Percentiles rank a stretch among this genome's conserved stretches.
Evolutionary conservation across 2,797 vertebrate species (phyloP).

Genomic region (Pteronotus mesoamericanus): DNA sequence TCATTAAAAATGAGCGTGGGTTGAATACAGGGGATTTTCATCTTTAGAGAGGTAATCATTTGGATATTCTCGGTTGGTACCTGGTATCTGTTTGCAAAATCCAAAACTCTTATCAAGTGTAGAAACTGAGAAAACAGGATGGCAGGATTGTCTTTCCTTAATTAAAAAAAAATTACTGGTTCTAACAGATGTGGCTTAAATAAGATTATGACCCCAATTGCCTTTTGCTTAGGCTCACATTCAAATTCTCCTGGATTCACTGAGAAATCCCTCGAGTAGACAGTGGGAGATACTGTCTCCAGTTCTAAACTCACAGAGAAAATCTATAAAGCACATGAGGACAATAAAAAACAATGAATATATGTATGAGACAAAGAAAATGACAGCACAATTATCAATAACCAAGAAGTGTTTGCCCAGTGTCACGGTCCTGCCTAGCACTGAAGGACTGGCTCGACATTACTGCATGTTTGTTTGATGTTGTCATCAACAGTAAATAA

Average conservation of each 20-base stretch:
- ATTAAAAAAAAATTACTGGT: background rate
- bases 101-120: background rate
- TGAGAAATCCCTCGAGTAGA: background rate
- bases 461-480: background rate
- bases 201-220: background rate
- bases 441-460: background rate
- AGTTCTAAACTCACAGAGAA: conserved; percentile 40
- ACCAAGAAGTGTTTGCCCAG: background rate
- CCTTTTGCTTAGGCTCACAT: conserved; percentile 31
- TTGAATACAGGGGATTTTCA: background rate
- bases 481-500: background rate
- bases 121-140: background rate
- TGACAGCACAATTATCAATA: background rate
- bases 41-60: background rate
- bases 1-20: background rate
- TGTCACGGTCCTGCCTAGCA: background rate
- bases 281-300: background rate
- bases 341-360: background rate
- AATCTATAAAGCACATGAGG: background rate
- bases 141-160: background rate
- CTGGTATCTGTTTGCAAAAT: background rate
- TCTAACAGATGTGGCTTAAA: background rate
- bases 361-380: background rate
- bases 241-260: background rate
- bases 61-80: background rate